These are phyloP conservation scores for Nettapus auritus DNA, from an alignment of 2,113 vertebrate species.

Conservation along the genomic window DNA sequence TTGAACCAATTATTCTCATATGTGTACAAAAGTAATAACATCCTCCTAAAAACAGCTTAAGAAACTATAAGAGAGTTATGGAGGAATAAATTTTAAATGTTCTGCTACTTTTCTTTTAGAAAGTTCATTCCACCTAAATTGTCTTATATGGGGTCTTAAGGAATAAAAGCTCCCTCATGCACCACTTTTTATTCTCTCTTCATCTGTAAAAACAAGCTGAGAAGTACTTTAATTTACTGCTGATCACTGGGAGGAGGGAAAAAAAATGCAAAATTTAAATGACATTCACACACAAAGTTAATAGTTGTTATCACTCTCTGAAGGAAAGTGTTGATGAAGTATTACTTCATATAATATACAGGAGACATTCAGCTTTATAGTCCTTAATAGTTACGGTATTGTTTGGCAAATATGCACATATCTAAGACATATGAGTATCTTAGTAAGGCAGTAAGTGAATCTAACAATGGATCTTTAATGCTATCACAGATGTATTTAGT, in stretches of 20 bases:
- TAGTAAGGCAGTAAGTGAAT: accelerated
- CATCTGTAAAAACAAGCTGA: slow-evolving; percentile 58
- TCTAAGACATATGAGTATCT: neutral
- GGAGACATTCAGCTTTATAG: neutral
- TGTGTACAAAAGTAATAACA: slow-evolving; percentile 18
- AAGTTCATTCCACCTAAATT: slow-evolving; percentile 44
- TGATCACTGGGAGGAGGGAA: slow-evolving; percentile 41
- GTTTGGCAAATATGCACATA: neutral
- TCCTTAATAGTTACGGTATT: neutral
- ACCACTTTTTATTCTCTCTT: slow-evolving; percentile 57
- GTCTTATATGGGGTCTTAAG: slow-evolving; percentile 48
- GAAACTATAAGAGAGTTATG: neutral
- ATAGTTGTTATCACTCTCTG: slow-evolving; percentile 40
- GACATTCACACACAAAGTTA: slow-evolving; percentile 34
- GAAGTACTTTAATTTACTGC: slow-evolving; percentile 68
- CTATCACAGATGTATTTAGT: neutral
- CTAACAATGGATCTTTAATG: neutral
- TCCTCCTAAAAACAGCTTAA: slow-evolving; percentile 40
- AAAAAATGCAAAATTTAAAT: slow-evolving; percentile 65
- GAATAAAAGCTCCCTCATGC: slow-evolving; percentile 41
- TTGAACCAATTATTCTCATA: slow-evolving; percentile 56
- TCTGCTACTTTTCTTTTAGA: slow-evolving; percentile 17
- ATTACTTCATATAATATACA: neutral
- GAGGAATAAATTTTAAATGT: slow-evolving; percentile 25
- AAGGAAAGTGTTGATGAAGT: slow-evolving; percentile 18